A percentile compares a stretch with the other conserved stretches of the same genome.
Evolutionary conservation across 2,797 vertebrate genomes (phyloP).

Genomic region (Octomys mimax): DNA sequence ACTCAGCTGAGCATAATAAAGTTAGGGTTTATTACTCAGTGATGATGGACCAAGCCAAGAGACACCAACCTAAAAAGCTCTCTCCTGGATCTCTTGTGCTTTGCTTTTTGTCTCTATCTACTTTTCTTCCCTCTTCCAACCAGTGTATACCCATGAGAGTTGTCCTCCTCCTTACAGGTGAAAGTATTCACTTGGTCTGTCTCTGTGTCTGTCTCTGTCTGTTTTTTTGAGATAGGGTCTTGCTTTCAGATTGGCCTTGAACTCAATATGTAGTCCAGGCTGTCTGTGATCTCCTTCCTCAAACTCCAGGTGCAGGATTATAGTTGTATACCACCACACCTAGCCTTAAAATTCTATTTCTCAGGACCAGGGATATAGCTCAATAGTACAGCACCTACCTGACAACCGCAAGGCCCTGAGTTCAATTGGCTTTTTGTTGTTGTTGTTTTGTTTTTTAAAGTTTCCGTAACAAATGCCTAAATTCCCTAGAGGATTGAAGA

Average conservation of each 20-base stretch:
- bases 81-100: background rate
- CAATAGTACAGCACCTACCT: no score
- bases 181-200: background rate
- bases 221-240: background rate
- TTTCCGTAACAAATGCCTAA: background rate
- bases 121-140: background rate
- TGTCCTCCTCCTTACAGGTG: background rate
- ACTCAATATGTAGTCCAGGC: no score
- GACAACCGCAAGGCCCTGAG: no score
- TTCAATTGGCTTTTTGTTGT: no score
- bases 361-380: background rate
- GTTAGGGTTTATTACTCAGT: background rate
- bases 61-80: background rate
- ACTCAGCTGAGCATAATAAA: background rate
- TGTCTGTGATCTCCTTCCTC: background rate
- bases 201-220: background rate
- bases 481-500: background rate
- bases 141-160: background rate
- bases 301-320: background rate
- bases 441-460: no score
- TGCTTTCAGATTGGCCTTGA: background rate
- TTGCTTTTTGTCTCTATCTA: background rate
- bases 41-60: background rate
- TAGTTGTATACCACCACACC: background rate
- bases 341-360: background rate